phyloP scores from a whole-genome alignment of 2,888 invertebrate species.

The Suillia variegata region DNA sequence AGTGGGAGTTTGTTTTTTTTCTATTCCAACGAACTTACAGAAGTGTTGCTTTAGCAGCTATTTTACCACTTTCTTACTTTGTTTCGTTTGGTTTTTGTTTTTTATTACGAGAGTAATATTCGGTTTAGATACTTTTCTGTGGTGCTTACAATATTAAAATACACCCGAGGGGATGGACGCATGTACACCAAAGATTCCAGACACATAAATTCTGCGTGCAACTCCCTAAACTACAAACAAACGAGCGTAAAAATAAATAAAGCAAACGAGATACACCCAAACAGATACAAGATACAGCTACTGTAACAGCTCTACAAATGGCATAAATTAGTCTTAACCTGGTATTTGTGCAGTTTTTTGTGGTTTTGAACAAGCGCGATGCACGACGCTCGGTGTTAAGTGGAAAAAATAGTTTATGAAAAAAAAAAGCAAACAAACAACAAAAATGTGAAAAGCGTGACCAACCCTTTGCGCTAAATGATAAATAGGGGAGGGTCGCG shows the following conservation, averaged over 20 bases:
- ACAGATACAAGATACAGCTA: not conserved
- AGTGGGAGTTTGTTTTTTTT: not conserved
- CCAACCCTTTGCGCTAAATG: slow-evolving; percentile 9
- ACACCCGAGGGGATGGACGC: slow-evolving; percentile 41
- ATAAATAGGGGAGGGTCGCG: not conserved
- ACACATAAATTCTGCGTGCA: slow-evolving; percentile 30
- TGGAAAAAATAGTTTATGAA: not conserved
- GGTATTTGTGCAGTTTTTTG: slow-evolving; percentile 24
- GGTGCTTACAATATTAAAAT: slow-evolving; percentile 51
- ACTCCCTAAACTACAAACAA: slow-evolving; percentile 40
- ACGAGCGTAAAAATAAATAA: no score
- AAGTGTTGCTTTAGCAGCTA: slow-evolving; percentile 46
- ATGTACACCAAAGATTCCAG: slow-evolving; percentile 21
- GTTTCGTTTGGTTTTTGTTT: no score
- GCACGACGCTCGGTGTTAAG: not conserved
- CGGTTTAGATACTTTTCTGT: slow-evolving; percentile 32
- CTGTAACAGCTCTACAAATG: slow-evolving; percentile 31
- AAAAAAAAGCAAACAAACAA: not conserved
- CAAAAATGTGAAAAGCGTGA: not conserved
- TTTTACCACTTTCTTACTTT: slow-evolving; percentile 46
- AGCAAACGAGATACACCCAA: slow-evolving; percentile 26
- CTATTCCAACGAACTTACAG: not conserved
- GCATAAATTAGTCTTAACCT: slow-evolving; percentile 31
- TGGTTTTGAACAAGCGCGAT: no score
- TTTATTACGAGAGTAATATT: no score